Evolutionary conservation across 1,140 invertebrate genomes (phyloP).

Genomic region (Aphidius ervi): DNA sequence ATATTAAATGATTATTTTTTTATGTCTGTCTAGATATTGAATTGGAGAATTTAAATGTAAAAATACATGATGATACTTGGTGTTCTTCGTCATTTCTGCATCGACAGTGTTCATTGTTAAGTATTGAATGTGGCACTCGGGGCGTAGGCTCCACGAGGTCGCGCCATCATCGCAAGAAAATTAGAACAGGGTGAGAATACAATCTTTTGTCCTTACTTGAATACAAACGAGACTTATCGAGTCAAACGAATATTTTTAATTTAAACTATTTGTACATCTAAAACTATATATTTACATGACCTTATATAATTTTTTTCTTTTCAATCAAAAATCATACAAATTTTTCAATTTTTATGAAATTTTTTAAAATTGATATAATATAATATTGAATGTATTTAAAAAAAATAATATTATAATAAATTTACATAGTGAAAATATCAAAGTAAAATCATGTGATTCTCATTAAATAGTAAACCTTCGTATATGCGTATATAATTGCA

Average conservation of each 20-base stretch:
- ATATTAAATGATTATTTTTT: too few relatives aligned
- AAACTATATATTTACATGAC: too few relatives aligned
- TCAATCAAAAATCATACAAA: too few relatives aligned
- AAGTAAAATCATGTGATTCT: not conserved
- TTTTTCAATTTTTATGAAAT: too few relatives aligned
- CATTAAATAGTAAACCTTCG: too few relatives aligned
- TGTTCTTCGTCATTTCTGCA: constrained; percentile 8
- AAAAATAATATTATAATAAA: too few relatives aligned
- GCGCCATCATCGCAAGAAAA: constrained; percentile 5
- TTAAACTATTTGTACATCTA: too few relatives aligned
- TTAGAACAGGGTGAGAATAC: constrained; percentile 1
- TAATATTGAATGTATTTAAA: too few relatives aligned
- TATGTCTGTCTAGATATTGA: too few relatives aligned
- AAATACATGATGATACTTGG: not conserved
- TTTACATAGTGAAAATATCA: not conserved
- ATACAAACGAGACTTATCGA: constrained; percentile 2
- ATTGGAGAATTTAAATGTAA: not conserved
- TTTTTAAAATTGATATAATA: too few relatives aligned
- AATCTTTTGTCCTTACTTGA: constrained; percentile 4
- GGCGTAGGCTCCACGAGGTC: constrained; percentile 8
- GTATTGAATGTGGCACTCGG: constrained; percentile 14
- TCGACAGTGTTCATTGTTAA: constrained; percentile 10
- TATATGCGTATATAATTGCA: constrained; percentile 11
- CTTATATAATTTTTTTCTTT: too few relatives aligned
- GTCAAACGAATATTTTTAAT: not conserved